Conservation (phyloP, 1,140 invertebrate genomes). For the Drosophila eugracilis region DNA sequence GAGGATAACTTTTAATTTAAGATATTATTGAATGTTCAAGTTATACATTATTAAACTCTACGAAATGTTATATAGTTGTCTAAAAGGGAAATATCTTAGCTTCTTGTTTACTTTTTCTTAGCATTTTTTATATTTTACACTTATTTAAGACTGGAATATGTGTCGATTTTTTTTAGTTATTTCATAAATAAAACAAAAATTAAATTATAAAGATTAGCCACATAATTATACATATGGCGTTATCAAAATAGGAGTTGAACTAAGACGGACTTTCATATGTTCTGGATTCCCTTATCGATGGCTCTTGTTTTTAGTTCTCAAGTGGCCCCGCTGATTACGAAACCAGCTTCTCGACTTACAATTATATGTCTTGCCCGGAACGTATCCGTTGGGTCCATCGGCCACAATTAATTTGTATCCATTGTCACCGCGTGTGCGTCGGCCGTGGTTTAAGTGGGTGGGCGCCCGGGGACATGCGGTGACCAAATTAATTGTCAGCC, state of each 20-base stretch:
- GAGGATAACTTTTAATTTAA: no score
- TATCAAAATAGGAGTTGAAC: slow-evolving; percentile 11
- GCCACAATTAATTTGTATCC: slow-evolving; percentile 91
- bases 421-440: slow-evolving; percentile 89
- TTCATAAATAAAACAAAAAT: neutral
- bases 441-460: slow-evolving; percentile 77
- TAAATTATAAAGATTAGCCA: neutral
- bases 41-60: no score
- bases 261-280: slow-evolving; percentile 20
- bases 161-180: neutral
- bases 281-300: slow-evolving; percentile 33
- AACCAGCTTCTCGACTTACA: slow-evolving; percentile 86
- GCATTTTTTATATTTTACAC: no score
- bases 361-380: slow-evolving; percentile 91
- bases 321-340: slow-evolving; percentile 58
- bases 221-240: neutral
- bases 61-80: neutral
- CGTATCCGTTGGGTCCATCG: slow-evolving; percentile 91
- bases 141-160: no score
- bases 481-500: slow-evolving; percentile 67
- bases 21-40: no score
- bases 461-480: slow-evolving; percentile 77
- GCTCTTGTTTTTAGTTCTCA: slow-evolving; percentile 37
- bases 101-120: no score
- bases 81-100: no score